Evolutionary conservation across 2,113 vertebrate genomes (phyloP).

Genomic region (Sebastes schlegelii): DNA sequence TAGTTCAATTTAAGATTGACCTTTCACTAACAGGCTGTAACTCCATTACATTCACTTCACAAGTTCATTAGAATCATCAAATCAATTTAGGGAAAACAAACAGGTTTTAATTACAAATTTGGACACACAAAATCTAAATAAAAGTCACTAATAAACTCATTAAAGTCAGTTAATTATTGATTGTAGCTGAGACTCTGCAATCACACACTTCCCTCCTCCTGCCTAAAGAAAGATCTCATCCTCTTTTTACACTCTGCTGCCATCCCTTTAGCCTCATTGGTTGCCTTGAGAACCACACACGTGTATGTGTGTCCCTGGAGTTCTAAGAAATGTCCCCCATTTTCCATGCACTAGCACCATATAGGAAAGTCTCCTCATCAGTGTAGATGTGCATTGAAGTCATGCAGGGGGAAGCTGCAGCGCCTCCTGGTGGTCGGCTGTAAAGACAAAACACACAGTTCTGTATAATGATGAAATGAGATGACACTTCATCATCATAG

Average conservation of each 20-base stretch:
- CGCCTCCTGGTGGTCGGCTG: conserved; percentile 24
- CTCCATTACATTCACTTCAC: background rate
- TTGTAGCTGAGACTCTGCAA: background rate
- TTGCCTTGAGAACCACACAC: conserved; percentile 54
- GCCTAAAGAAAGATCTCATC: background rate
- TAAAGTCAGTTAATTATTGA: background rate
- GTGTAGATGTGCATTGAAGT: background rate
- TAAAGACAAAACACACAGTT: background rate
- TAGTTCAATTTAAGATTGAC: background rate
- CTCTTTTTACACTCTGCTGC: background rate
- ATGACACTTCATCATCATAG: background rate
- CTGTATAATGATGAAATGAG: background rate
- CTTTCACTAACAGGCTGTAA: background rate
- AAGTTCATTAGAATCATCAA: too few species aligned
- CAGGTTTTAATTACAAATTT: background rate
- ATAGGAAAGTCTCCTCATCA: background rate
- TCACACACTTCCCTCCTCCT: background rate
- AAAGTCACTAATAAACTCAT: background rate
- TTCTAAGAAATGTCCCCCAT: conserved; percentile 1
- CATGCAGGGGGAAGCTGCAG: background rate
- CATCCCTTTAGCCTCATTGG: conserved; percentile 24
- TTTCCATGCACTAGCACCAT: background rate
- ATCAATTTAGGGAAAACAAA: background rate
- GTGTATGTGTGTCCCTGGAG: conserved; percentile 1
- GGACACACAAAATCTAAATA: background rate